Base-by-base conservation (phyloP, 2,888 invertebrate species). In the Drosophila lacicola region DNA sequence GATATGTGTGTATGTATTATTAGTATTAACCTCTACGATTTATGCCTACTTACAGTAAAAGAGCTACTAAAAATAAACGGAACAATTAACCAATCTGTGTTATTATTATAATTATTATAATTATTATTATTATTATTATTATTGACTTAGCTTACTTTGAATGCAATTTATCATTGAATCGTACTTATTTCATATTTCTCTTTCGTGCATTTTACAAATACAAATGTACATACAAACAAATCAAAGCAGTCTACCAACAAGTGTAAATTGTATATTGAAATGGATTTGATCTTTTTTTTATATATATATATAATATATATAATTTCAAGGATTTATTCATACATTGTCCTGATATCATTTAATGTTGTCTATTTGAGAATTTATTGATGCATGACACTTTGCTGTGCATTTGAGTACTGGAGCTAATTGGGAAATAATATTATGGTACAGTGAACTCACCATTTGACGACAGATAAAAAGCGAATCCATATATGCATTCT, bases 81-180 rank as follows among this genome's bases (percentile, higher is more conserved):
- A 75, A 75, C 75, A 72, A 61, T 76, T 76, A 76, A 72, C 74
- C 74, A 72, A 75, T 72, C 61, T 54, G 57, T 45, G 41, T 62
- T 63, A 58, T 29, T 29, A 60, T 44, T 2, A 17, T 17, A 2
- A 17, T 17, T 17, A 17, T 17, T 2, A 17, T 17, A 2, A 17
- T 17, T 2, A 17, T 17, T 17, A 17, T 17, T 17, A 17, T 17
- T 17, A 17, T 62, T 63, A 58, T 29, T 29, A 60, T 44, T 69
- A 74, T 58, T 60, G 51, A 74, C 51, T 58, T 60, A 56, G 45
- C 37, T 55, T 46, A 57, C 29, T 41, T 39, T 34, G 36, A 49
- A 54, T 51, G 41, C 21, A 45, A 54, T 17, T 17, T 17, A 29
- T 45, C 4, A 54, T 49, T 39, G 21, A 47, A 46, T 34, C 17